phyloP scores from a whole-genome alignment of 2,888 invertebrate genomes.

The Lymantria monacha region DNA sequence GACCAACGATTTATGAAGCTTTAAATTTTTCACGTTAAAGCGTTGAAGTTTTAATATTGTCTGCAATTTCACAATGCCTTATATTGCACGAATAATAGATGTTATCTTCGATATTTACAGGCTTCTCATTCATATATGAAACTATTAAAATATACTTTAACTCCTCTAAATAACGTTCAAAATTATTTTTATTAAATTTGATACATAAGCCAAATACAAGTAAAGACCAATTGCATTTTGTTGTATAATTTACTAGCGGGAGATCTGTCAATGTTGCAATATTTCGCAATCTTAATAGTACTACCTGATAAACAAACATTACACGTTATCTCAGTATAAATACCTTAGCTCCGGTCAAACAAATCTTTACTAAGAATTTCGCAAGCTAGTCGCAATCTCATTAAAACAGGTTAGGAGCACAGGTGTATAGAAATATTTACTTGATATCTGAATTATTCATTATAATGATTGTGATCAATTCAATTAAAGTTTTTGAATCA shows the following conservation, averaged over 20 bases:
- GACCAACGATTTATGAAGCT: constrained; percentile 27
- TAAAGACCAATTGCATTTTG: constrained; percentile 49
- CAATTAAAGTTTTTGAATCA: not conserved
- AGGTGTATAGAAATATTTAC: not conserved
- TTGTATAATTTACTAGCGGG: constrained; percentile 40
- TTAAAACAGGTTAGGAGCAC: not conserved
- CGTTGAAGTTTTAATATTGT: constrained; percentile 18
- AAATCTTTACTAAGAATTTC: constrained; percentile 4
- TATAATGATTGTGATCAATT: constrained; percentile 1
- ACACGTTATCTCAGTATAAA: not conserved
- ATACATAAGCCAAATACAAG: constrained; percentile 35
- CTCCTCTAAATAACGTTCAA: constrained; percentile 8
- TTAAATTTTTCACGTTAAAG: constrained; percentile 35
- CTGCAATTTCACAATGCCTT: constrained; percentile 42
- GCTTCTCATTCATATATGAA: constrained; percentile 29
- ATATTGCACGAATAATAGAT: constrained; percentile 46
- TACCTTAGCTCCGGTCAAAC: not conserved
- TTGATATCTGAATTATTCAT: not conserved
- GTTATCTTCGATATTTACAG: constrained; percentile 49
- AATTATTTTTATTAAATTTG: constrained; percentile 6
- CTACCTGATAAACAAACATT: constrained; percentile 15
- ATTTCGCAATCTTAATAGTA: constrained; percentile 37
- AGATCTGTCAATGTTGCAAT: constrained; percentile 44
- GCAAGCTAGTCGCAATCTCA: not conserved
- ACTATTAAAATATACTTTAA: constrained; percentile 23